Evolutionary conservation across 2,888 invertebrate genomes (phyloP), one percentile per base, ranked within the genome.

Genomic region (Suillia variegata): DNA sequence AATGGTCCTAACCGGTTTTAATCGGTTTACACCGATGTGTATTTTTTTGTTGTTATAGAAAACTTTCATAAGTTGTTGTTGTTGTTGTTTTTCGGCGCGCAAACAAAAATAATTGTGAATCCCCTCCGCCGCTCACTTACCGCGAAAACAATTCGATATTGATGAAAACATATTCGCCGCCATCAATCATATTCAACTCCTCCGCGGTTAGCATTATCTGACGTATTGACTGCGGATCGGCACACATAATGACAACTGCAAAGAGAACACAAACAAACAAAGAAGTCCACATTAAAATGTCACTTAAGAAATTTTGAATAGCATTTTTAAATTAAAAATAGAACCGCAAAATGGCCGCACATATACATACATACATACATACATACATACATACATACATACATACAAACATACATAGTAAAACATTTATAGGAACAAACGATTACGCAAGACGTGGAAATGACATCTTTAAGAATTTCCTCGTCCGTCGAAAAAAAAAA

Each of bases 101-200:
- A n/a, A n/a, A n/a, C n/a, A n/a, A n/a, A n/a, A n/a, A n/a, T n/a
- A n/a, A n/a, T n/a, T n/a, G n/a, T n/a, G n/a, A n/a, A n/a, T n/a
- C n/a, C n/a, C n/a, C n/a, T n/a, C n/a, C n/a, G n/a, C n/a, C n/a
- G n/a, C n/a, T n/a, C n/a, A 81, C 89, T 89, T 83, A 98, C 98
- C 95, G 94, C 67, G 94, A 94, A 82, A 96, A 97, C 34, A 98
- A 86, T 81, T 98, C 97, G 73, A 98, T 94, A 83, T 96, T 98
- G 84, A 99, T 94, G 85, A 99, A 97, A 55, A 97, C 95, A 83
- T 98, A 99, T 84, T 98, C 98, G 6, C 98, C 98, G 61, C 92
- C 93, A 58, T 92, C 91, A 67, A 96, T 93, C 95, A 99, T 98
- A 71, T 94, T 93, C 64, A 98, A 86, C 66, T 95, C 93, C 70